These are phyloP conservation scores for Incurvaria masculella DNA, from an alignment of 2,888 invertebrate genomes.

Conservation along the genomic window DNA sequence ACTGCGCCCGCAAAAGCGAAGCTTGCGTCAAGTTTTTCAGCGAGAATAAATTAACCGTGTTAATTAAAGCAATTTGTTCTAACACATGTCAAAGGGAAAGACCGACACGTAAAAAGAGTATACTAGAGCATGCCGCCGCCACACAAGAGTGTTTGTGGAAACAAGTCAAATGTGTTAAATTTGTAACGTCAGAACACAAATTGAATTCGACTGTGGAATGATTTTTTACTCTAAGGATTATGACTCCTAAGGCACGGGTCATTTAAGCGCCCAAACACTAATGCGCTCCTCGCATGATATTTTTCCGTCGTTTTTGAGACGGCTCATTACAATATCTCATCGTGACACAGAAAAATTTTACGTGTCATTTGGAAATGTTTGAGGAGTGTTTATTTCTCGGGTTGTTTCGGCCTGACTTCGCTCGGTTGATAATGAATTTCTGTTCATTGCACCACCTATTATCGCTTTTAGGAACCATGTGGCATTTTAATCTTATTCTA, in stretches of 20 bases:
- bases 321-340: slow-evolving; percentile 54
- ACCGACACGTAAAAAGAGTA: background rate
- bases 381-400: slow-evolving; percentile 51
- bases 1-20: too few species aligned
- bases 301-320: slow-evolving; percentile 40
- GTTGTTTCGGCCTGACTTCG: slow-evolving; percentile 37
- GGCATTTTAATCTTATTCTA: too few species aligned
- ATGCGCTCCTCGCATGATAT: slow-evolving; percentile 43
- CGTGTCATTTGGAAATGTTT: slow-evolving; percentile 51
- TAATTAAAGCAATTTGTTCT: background rate
- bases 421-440: slow-evolving; percentile 28
- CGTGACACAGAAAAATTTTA: slow-evolving; percentile 54
- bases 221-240: background rate
- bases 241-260: background rate
- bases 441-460: too few species aligned
- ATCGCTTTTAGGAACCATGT: too few species aligned
- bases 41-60: background rate
- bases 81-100: background rate
- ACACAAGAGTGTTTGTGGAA: slow-evolving; percentile 35
- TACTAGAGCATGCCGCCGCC: background rate
- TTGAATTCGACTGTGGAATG: background rate
- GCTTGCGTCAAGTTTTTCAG: background rate
- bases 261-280: slow-evolving; percentile 17
- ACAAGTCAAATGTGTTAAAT: slow-evolving; percentile 49
- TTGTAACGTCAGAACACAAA: slow-evolving; percentile 24